A percentile compares a stretch with the other conserved stretches of the same genome.
These are phyloP conservation scores for Erithacus rubecula DNA, from an alignment of 2,797 vertebrate genomes.

Conservation along the genomic window DNA sequence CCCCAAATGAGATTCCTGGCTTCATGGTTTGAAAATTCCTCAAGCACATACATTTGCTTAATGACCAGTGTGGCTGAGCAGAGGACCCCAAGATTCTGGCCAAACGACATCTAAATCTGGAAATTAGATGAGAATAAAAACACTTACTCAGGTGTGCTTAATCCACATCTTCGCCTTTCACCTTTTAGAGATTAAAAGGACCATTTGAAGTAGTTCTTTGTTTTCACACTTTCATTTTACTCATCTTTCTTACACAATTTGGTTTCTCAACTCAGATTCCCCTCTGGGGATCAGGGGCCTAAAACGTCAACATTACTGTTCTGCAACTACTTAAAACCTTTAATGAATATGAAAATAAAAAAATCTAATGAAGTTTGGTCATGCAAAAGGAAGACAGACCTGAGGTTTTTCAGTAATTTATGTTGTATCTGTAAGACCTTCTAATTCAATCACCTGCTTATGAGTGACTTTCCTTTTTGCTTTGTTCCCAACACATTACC, in stretches of 20 bases:
- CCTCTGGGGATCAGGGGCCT: background rate
- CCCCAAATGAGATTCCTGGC: background rate
- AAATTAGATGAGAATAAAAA: background rate
- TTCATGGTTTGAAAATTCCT: background rate
- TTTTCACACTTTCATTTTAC: background rate
- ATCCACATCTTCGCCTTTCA: background rate
- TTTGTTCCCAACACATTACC: background rate
- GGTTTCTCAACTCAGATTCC: background rate
- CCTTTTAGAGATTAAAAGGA: background rate
- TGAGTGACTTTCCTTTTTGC: background rate
- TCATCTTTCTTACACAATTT: background rate
- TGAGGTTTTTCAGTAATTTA: background rate
- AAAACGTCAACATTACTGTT: too few species aligned
- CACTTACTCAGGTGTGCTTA: background rate
- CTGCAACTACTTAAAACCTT: background rate
- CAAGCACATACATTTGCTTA: background rate
- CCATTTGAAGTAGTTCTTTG: background rate
- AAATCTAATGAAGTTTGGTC: background rate
- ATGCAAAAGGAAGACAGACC: background rate
- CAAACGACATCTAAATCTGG: background rate
- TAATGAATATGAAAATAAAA: background rate
- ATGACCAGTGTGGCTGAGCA: background rate
- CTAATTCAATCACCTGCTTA: background rate
- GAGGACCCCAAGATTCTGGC: background rate
- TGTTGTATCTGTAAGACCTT: background rate